A percentile compares a stretch with the other conserved stretches of the same genome.
These are phyloP conservation scores for Nymphalis io DNA, from an alignment of 1,140 invertebrate genomes.

Conservation along the genomic window DNA sequence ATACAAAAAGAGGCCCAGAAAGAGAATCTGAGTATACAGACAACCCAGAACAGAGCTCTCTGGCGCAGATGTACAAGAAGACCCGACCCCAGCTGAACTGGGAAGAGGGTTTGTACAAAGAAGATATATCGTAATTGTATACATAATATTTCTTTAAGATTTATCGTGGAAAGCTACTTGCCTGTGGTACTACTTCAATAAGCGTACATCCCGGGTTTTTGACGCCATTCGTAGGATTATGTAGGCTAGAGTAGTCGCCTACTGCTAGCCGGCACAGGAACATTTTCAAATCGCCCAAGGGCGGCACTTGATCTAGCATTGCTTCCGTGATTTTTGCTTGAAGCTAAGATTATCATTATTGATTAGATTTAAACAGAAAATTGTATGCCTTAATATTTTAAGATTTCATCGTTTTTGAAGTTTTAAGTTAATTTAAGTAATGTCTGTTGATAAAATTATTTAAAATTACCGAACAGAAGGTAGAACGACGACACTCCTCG, in stretches of 20 bases:
- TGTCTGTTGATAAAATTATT: no score
- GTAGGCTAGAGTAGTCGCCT: slow-evolving; percentile 62
- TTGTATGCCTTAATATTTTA: no score
- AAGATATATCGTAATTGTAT: no score
- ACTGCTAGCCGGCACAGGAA: slow-evolving; percentile 81
- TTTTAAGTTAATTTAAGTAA: no score
- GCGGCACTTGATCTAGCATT: slow-evolving; percentile 88
- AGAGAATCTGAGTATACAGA: no score
- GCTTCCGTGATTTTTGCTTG: slow-evolving; percentile 83
- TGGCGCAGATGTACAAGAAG: no score
- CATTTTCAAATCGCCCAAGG: slow-evolving; percentile 86
- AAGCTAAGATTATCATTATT: slow-evolving; percentile 65
- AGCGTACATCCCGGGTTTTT: slow-evolving; percentile 70
- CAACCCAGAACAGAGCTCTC: no score
- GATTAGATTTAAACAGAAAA: no score
- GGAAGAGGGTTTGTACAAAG: no score
- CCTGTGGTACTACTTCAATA: slow-evolving; percentile 75
- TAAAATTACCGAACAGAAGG: slow-evolving; percentile 82
- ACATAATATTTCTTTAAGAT: background rate
- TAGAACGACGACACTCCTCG: slow-evolving; percentile 84
- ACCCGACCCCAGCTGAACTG: no score
- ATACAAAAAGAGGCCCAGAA: no score
- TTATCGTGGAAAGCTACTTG: slow-evolving; percentile 20
- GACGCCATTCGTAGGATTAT: slow-evolving; percentile 56
- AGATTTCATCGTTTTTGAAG: no score